These are phyloP conservation scores for Heliothis subflexa DNA, from an alignment of 1,140 invertebrate genomes.

Conservation along the genomic window DNA sequence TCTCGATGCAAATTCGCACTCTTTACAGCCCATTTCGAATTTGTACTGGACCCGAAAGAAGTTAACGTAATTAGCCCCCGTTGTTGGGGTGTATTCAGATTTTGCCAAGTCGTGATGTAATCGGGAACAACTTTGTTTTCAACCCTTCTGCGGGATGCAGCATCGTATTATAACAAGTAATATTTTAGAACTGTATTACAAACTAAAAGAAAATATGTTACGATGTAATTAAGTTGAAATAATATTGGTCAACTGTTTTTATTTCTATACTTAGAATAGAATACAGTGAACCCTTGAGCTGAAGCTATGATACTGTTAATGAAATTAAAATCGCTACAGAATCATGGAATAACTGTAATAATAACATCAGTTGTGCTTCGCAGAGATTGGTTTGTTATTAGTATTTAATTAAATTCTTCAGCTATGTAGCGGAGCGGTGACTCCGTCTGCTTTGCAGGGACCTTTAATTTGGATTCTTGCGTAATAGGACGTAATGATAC, in stretches of 20 bases:
- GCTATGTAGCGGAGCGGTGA: conserved; percentile 28
- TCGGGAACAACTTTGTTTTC: conserved; percentile 47
- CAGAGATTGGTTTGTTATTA: conserved; percentile 49
- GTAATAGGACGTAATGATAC: conserved; percentile 57
- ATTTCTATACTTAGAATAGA: conserved; percentile 12
- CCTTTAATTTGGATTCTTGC: conserved; percentile 58
- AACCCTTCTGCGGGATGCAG: conserved; percentile 12
- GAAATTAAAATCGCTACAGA: conserved; percentile 32
- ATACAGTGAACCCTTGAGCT: conserved; percentile 8
- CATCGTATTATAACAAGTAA: background rate
- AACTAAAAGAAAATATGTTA: conserved; percentile 1
- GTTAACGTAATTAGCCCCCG: conserved; percentile 74
- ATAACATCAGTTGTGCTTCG: conserved; percentile 33
- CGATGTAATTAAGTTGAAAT: conserved; percentile 23
- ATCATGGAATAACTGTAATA: conserved; percentile 33
- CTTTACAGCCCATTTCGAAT: conserved; percentile 82
- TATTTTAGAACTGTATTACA: background rate
- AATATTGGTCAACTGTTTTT: conserved; percentile 25
- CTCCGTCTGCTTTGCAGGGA: conserved; percentile 44
- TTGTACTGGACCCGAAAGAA: conserved; percentile 75
- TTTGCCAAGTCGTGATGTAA: conserved; percentile 54
- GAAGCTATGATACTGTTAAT: conserved; percentile 23
- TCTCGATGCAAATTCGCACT: conserved; percentile 83
- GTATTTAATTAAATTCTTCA: conserved; percentile 53
- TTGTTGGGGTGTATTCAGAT: conserved; percentile 58